These are phyloP conservation scores for Hyphantria cunea DNA, from an alignment of 1,140 invertebrate species.

Conservation along the genomic window DNA sequence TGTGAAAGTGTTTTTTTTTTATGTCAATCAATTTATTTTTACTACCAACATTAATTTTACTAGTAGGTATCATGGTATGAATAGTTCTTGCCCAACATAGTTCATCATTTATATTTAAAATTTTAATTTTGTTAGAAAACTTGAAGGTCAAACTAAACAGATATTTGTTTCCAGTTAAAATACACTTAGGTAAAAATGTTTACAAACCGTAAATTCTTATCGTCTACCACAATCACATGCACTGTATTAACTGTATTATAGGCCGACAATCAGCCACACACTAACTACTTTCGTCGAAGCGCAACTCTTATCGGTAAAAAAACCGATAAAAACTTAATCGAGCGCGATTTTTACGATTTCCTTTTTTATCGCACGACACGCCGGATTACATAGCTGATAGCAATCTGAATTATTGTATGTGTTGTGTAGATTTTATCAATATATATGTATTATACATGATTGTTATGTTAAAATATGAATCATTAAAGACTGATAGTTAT, in stretches of 20 bases:
- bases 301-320: conserved; percentile 44
- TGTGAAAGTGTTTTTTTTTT: too few relatives aligned
- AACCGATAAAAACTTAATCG: conserved; percentile 63
- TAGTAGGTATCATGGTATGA: too few relatives aligned
- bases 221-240: conserved; percentile 15
- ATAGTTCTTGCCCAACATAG: too few relatives aligned
- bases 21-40: too few relatives aligned
- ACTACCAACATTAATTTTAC: too few relatives aligned
- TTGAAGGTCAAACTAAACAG: too few relatives aligned
- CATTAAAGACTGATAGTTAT: too few relatives aligned
- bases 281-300: conserved; percentile 36
- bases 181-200: neutral
- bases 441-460: conserved; percentile 13
- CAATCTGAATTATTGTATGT: conserved; percentile 55
- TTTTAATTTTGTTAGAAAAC: too few relatives aligned
- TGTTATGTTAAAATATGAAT: conserved; percentile 1
- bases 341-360: conserved; percentile 73
- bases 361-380: conserved; percentile 67
- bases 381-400: conserved; percentile 72
- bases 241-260: conserved; percentile 8
- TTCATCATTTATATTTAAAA: too few relatives aligned
- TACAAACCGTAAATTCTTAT: conserved; percentile 7
- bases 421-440: conserved; percentile 10
- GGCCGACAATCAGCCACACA: conserved; percentile 30
- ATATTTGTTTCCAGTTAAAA: neutral